Evolutionary conservation across 2,113 vertebrate genomes (phyloP).

Genomic region (Oxyura jamaicensis): DNA sequence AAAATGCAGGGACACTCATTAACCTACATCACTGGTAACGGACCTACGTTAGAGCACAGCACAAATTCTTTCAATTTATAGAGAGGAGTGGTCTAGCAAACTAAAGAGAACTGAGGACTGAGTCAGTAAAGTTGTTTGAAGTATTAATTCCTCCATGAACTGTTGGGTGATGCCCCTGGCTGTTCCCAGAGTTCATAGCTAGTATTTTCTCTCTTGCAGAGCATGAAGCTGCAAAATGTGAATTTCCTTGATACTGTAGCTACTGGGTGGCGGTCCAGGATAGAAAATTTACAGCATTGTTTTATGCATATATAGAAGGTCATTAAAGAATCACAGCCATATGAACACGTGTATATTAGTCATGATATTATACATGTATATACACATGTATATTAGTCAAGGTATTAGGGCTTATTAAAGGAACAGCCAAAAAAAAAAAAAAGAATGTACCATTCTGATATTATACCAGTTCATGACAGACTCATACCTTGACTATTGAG

Average conservation of each 20-base stretch:
- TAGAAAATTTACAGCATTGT: neutral
- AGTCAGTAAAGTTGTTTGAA: neutral
- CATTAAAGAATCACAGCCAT: neutral
- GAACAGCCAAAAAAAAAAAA: neutral
- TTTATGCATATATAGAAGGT: neutral
- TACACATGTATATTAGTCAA: too few species aligned
- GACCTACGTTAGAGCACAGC: neutral
- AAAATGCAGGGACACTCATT: neutral
- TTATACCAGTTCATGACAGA: neutral
- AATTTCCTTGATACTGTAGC: neutral
- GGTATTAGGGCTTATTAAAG: neutral
- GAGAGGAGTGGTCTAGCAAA: neutral
- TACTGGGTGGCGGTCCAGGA: neutral
- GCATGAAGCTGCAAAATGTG: neutral
- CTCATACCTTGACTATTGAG: neutral
- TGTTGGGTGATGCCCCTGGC: neutral
- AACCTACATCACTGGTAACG: neutral
- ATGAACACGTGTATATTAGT: neutral
- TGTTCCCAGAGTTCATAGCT: neutral
- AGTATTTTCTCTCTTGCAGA: neutral
- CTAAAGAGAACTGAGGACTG: neutral
- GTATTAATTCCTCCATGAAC: rapidly evolving
- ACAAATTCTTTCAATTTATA: neutral
- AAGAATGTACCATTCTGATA: neutral
- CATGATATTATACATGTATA: too few species aligned